phyloP scores from a whole-genome alignment of 2,113 vertebrate species.

The Chunga burmeisteri region DNA sequence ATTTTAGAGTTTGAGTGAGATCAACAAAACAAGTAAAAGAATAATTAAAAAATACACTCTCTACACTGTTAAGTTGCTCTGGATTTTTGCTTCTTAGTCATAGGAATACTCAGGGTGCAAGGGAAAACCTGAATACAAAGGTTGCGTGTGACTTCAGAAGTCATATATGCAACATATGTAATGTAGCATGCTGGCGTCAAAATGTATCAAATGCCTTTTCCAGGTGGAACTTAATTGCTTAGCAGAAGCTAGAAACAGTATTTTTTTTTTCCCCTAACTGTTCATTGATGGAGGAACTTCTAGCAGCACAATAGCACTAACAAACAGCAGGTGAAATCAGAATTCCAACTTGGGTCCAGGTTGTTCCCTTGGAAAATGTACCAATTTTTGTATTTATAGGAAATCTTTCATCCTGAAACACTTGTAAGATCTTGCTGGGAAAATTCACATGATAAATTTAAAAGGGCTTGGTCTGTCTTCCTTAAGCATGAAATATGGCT shows the following conservation, averaged over 20 bases:
- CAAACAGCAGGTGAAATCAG: not conserved
- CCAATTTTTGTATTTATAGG: not conserved
- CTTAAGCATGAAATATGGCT: not conserved
- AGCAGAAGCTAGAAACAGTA: not conserved
- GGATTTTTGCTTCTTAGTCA: not conserved
- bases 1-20: not conserved
- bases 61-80: not conserved
- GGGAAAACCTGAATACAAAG: not conserved
- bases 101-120: not conserved
- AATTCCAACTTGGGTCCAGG: not conserved
- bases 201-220: not conserved
- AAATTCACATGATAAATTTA: not conserved
- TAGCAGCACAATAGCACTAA: not conserved
- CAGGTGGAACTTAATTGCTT: not conserved
- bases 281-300: not conserved
- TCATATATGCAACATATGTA: not conserved
- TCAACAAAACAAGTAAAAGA: not conserved
- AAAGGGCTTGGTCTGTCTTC: not conserved
- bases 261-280: accelerated
- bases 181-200: not conserved
- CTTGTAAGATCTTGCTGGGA: not conserved
- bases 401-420: not conserved
- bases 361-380: not conserved
- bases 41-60: not conserved
- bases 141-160: not conserved